Conservation (phyloP, 2,888 invertebrate species). For the Plebejus anna region DNA sequence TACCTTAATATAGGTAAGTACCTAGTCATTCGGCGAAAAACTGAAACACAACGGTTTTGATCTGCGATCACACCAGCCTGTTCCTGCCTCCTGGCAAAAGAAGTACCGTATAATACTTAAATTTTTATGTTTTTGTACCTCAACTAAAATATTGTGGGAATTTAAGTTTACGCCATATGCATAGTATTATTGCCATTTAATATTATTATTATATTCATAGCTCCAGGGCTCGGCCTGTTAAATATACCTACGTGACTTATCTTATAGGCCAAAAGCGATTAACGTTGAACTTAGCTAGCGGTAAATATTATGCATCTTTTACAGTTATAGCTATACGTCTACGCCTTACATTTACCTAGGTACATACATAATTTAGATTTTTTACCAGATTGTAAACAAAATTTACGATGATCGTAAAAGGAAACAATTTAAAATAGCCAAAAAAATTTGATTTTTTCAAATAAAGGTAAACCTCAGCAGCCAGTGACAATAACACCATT, state of each 20-base stretch:
- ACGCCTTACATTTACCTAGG: not conserved
- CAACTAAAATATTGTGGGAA: too few relatives aligned
- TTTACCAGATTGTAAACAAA: not conserved
- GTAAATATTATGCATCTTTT: not conserved
- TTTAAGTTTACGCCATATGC: too few relatives aligned
- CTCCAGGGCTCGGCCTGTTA: not conserved
- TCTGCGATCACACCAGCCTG: too few relatives aligned
- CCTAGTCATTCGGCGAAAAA: too few relatives aligned
- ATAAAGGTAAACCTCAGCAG: slow-evolving; percentile 25
- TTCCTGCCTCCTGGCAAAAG: too few relatives aligned
- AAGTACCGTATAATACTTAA: too few relatives aligned
- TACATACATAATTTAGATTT: not conserved
- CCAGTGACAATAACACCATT: slow-evolving; percentile 45
- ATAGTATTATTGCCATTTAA: not conserved
- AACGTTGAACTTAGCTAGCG: not conserved
- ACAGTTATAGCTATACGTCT: not conserved
- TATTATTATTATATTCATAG: not conserved
- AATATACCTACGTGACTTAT: not conserved
- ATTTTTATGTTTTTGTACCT: too few relatives aligned
- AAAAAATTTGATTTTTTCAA: not conserved
- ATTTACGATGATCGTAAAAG: not conserved
- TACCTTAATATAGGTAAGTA: too few relatives aligned
- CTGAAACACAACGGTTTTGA: too few relatives aligned
- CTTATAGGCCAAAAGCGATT: not conserved
- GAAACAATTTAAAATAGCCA: not conserved